Evolutionary conservation across 2,888 invertebrate species (phyloP).

Genomic region (Autographa gamma): DNA sequence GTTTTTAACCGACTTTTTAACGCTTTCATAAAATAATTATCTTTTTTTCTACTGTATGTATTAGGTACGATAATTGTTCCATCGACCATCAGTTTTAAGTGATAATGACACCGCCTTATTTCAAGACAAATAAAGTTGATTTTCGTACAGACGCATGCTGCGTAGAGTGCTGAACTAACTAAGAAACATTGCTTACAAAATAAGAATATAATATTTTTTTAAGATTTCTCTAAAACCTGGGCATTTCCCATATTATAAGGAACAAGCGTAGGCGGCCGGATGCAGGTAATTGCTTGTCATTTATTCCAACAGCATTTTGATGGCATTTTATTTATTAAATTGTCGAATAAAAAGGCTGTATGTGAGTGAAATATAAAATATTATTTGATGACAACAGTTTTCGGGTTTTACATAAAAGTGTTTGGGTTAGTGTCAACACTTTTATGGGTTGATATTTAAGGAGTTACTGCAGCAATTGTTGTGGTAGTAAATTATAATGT

Average conservation of each 20-base stretch:
- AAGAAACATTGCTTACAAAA: background rate
- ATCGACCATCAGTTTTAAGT: background rate
- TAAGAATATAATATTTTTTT: constrained; percentile 17
- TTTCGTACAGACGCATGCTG: too few species aligned
- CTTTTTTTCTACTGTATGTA: too few species aligned
- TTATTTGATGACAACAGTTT: background rate
- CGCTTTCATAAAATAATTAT: too few species aligned
- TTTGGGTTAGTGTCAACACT: too few species aligned
- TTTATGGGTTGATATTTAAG: background rate
- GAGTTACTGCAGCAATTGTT: too few species aligned
- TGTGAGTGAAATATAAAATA: constrained; percentile 6
- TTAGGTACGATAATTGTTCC: background rate
- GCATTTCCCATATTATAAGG: constrained; percentile 32
- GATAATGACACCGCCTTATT: background rate
- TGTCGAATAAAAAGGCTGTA: constrained; percentile 35
- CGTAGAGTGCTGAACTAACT: too few species aligned
- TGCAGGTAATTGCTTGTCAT: constrained; percentile 40
- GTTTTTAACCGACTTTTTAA: too few species aligned
- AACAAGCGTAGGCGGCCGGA: constrained; percentile 47
- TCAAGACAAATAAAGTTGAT: background rate
- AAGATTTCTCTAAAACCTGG: constrained; percentile 35
- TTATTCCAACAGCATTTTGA: constrained; percentile 39
- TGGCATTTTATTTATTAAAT: constrained; percentile 25
- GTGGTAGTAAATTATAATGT: too few species aligned
- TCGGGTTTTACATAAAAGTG: too few species aligned